These are phyloP conservation scores for Temnothorax curvispinosus DNA, from an alignment of 1,140 invertebrate species.

Conservation along the genomic window DNA sequence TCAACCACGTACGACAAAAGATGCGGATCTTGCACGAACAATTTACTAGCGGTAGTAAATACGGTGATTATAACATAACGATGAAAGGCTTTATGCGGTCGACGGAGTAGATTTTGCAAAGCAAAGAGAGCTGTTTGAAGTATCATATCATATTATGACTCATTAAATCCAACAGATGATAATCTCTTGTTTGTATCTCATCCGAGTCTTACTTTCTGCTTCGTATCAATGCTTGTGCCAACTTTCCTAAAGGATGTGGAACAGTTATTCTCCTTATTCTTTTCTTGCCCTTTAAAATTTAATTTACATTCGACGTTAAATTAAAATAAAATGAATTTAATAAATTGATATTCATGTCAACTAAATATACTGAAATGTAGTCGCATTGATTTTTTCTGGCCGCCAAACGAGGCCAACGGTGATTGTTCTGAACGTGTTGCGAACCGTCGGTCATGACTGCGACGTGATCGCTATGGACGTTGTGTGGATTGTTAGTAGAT, in stretches of 20 bases:
- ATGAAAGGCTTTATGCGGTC: constrained; percentile 17
- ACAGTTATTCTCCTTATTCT: neutral
- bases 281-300: neutral
- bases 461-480: constrained; percentile 27
- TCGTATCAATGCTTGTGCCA: neutral
- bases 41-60: constrained; percentile 33
- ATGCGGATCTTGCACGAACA: neutral
- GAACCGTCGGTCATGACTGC: constrained; percentile 26
- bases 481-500: constrained; percentile 18
- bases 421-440: neutral
- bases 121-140: constrained; percentile 6
- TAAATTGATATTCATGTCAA: neutral
- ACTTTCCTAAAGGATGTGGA: neutral
- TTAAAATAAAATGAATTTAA: neutral
- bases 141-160: constrained; percentile 61
- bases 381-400: constrained; percentile 30
- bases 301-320: neutral
- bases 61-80: constrained; percentile 25
- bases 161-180: constrained; percentile 63
- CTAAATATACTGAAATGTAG: neutral
- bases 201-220: neutral
- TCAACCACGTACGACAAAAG: neutral
- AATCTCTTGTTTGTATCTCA: constrained; percentile 28
- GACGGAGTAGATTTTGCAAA: constrained; percentile 41
- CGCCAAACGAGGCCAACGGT: constrained; percentile 25